Evolutionary conservation across 2,888 invertebrate species (phyloP).

Genomic region (Xestia c-nigrum): DNA sequence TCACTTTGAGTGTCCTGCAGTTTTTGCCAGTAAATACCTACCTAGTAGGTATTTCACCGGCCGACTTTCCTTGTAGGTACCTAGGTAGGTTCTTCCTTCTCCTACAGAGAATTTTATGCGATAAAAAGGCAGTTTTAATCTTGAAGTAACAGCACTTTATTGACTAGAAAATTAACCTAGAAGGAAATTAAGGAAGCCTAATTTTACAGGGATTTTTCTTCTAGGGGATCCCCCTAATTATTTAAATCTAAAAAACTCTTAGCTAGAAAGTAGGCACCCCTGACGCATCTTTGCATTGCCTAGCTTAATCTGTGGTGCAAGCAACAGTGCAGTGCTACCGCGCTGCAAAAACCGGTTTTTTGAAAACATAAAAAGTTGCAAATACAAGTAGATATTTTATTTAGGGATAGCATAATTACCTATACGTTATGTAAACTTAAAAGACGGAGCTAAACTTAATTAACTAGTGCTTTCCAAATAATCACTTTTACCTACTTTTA

Average conservation of each 20-base stretch:
- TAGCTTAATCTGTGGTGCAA: slow-evolving; percentile 65
- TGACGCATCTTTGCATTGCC: slow-evolving; percentile 40
- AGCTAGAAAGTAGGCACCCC: background rate
- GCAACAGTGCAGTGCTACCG: slow-evolving; percentile 68
- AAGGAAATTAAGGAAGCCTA: background rate
- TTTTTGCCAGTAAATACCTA: background rate
- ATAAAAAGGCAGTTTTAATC: background rate
- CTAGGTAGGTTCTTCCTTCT: background rate
- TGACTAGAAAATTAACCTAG: background rate
- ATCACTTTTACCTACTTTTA: slow-evolving; percentile 29
- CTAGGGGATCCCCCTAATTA: background rate
- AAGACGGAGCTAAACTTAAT: slow-evolving; percentile 26
- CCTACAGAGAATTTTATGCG: background rate
- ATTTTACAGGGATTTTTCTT: background rate
- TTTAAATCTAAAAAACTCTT: background rate
- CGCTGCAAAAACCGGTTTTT: slow-evolving; percentile 69
- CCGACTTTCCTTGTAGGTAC: background rate
- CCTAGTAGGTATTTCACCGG: background rate
- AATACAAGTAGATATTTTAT: slow-evolving; percentile 46
- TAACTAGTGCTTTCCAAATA: slow-evolving; percentile 24
- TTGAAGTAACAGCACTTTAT: background rate
- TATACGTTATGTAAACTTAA: slow-evolving; percentile 36
- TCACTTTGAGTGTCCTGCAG: background rate
- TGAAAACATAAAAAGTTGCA: slow-evolving; percentile 51
- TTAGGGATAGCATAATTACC: slow-evolving; percentile 43